Evolutionary conservation across 1,140 invertebrate species (phyloP).

Genomic region (Homarus americanus): DNA sequence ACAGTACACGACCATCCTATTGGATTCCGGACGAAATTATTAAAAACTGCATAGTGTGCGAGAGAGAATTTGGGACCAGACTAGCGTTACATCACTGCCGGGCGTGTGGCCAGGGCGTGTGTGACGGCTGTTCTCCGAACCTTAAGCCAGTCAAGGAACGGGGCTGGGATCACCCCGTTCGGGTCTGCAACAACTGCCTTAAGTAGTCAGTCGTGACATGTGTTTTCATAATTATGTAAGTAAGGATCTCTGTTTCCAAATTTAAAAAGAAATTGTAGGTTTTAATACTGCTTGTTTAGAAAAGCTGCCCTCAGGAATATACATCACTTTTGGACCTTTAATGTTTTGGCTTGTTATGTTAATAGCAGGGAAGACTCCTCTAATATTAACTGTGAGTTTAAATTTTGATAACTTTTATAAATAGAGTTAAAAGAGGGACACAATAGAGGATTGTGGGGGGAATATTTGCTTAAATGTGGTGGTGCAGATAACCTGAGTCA

Average conservation of each 20-base stretch:
- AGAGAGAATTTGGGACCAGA: slow-evolving; percentile 81
- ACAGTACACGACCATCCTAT: slow-evolving; percentile 87
- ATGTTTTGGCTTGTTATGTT: neutral
- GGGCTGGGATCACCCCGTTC: slow-evolving; percentile 84
- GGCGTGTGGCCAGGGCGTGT: slow-evolving; percentile 86
- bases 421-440: neutral
- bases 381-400: neutral
- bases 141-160: slow-evolving; percentile 82
- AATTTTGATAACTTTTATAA: neutral
- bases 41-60: slow-evolving; percentile 84
- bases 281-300: neutral
- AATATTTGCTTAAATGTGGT: neutral
- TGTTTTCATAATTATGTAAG: neutral
- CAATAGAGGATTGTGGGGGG: neutral
- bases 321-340: neutral
- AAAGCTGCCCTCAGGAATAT: neutral
- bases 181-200: slow-evolving; percentile 84
- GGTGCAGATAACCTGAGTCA: neutral
- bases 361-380: neutral
- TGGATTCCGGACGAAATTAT: slow-evolving; percentile 89
- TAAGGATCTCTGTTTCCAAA: neutral
- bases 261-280: neutral
- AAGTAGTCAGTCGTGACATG: slow-evolving; percentile 26
- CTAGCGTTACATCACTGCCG: slow-evolving; percentile 87
- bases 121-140: slow-evolving; percentile 83